Conservation (phyloP, 2,888 invertebrate genomes). For the Hypena proboscidalis region DNA sequence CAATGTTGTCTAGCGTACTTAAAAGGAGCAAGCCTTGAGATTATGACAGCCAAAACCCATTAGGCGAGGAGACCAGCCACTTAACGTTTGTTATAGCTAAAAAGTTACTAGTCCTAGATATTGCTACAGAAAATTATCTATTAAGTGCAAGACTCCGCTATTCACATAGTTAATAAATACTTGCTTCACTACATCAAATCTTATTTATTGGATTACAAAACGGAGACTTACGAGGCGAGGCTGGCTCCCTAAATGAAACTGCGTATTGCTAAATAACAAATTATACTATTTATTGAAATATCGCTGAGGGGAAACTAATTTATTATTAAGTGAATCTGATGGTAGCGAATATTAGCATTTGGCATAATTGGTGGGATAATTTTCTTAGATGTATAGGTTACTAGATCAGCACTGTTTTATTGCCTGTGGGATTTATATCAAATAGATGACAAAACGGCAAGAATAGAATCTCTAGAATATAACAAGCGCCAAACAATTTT, state of each 20-base stretch:
- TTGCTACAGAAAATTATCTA: slow-evolving; percentile 11
- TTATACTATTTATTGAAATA: slow-evolving; percentile 48
- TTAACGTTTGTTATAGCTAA: slow-evolving; percentile 9
- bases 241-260: slow-evolving; percentile 35
- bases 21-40: too few relatives aligned
- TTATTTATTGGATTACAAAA: slow-evolving; percentile 59
- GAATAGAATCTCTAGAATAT: too few relatives aligned
- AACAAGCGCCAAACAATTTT: too few relatives aligned
- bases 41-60: slow-evolving; percentile 2
- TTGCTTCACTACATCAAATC: slow-evolving; percentile 47
- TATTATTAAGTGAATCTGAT: slow-evolving; percentile 32
- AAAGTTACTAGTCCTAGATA: slow-evolving; percentile 7
- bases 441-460: too few relatives aligned
- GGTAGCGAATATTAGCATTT: slow-evolving; percentile 11
- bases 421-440: too few relatives aligned
- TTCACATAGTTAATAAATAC: slow-evolving; percentile 46
- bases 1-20: too few relatives aligned
- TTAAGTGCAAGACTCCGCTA: slow-evolving; percentile 15
- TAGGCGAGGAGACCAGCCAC: slow-evolving; percentile 2
- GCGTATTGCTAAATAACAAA: slow-evolving; percentile 51
- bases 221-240: slow-evolving; percentile 8
- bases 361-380: background rate
- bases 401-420: too few relatives aligned
- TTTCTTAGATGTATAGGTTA: too few relatives aligned
- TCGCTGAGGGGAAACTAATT: slow-evolving; percentile 32